A percentile compares a stretch with the other conserved stretches of the same genome.
Conservation (phyloP, 2,797 vertebrate genomes). For the Podargus strigoides region DNA sequence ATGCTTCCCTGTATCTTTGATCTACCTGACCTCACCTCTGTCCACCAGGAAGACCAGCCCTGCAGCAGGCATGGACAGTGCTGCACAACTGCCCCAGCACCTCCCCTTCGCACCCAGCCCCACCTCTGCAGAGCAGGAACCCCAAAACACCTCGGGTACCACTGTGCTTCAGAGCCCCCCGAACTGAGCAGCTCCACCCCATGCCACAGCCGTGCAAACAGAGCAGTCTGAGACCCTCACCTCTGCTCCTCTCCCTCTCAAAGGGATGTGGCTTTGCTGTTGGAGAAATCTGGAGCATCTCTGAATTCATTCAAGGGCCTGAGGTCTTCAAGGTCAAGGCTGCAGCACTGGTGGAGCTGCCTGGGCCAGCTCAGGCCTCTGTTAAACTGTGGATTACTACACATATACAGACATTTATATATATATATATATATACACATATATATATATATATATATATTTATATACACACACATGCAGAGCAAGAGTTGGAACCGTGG, state of each 20-base stretch:
- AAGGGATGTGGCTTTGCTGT: neutral
- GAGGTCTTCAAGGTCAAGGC: neutral
- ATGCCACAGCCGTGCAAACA: rapidly evolving
- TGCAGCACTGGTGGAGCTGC: neutral
- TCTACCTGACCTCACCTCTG: neutral
- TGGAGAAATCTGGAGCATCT: neutral
- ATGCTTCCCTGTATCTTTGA: rapidly evolving
- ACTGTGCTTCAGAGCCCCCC: neutral
- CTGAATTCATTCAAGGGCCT: too few relatives aligned
- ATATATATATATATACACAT: too few relatives aligned
- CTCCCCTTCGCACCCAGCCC: rapidly evolving
- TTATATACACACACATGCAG: too few relatives aligned
- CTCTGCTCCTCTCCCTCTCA: neutral
- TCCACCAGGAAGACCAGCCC: neutral
- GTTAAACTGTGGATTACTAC: neutral
- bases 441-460: neutral
- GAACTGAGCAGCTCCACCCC: rapidly evolving
- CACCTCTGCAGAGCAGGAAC: rapidly evolving
- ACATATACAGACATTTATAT: neutral
- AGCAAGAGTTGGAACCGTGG: neutral
- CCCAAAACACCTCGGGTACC: neutral
- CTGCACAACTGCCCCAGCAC: neutral
- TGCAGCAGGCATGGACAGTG: rapidly evolving
- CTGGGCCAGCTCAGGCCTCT: neutral
- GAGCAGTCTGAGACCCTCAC: too few relatives aligned